Evolutionary conservation across 37 sponge, comb jelly and placozoan species (phyloP).

Genomic region (Axinella damicornis): DNA sequence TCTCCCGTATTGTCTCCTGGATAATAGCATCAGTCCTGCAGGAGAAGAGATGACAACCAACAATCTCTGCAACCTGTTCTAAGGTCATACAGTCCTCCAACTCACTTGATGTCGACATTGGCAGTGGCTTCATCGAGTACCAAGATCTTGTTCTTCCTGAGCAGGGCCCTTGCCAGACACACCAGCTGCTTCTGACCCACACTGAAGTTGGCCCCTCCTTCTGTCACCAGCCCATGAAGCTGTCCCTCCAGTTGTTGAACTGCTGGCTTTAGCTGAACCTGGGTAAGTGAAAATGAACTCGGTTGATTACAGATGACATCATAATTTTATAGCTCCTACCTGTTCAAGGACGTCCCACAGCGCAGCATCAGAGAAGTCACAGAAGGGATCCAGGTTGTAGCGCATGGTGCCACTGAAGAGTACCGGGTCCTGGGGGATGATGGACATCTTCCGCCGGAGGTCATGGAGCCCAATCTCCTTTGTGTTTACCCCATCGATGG

Average conservation of each 20-base stretch:
- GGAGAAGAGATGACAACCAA: background rate
- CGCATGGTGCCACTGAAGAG: constrained; percentile 91
- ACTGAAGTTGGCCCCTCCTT: constrained; percentile 87
- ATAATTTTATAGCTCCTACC: background rate
- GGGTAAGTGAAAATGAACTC: background rate
- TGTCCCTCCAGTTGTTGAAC: constrained; percentile 61
- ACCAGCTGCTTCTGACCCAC: constrained; percentile 90
- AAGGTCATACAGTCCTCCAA: too few species aligned
- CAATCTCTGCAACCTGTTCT: too few species aligned
- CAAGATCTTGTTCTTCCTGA: constrained; percentile 83
- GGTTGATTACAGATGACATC: too few species aligned
- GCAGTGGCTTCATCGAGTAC: constrained; percentile 94
- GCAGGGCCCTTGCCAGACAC: constrained; percentile 87
- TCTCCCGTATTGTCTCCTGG: constrained; percentile 81
- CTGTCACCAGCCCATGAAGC: constrained; percentile 69
- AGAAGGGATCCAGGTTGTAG: constrained; percentile 93
- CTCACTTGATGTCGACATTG: constrained; percentile 86
- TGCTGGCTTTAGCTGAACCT: constrained; percentile 79
- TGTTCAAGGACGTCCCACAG: constrained; percentile 85
- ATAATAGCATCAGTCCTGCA: constrained; percentile 92
- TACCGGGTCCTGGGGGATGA: constrained; percentile 94
- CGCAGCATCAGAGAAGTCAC: constrained; percentile 62
- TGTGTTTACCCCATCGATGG: constrained; percentile 81
- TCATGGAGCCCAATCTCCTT: constrained; percentile 85
- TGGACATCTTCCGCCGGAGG: constrained; percentile 79